phyloP scores from a whole-genome alignment of 2,797 vertebrate species.

The Lerista edwardsae region DNA sequence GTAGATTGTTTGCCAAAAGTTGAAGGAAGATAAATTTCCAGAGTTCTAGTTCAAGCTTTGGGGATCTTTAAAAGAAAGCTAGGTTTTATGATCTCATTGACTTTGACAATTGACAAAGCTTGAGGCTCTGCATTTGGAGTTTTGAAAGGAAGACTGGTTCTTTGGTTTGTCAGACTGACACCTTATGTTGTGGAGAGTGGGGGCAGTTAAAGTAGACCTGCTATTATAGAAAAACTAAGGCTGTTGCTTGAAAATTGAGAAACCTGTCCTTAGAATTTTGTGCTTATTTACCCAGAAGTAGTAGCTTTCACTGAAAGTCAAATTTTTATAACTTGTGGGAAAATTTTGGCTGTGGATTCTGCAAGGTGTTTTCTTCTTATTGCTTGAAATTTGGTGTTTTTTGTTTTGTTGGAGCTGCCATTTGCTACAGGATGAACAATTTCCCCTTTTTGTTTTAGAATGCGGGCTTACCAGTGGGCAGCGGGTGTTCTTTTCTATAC shows the following conservation, averaged over 20 bases:
- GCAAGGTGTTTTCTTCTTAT: too few relatives aligned
- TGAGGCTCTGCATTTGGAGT: not conserved
- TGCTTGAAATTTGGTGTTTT: too few relatives aligned
- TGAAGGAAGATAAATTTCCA: not conserved
- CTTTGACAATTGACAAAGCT: not conserved
- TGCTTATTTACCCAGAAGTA: not conserved
- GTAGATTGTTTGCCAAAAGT: not conserved
- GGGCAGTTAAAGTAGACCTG: not conserved
- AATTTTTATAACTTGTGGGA: not conserved
- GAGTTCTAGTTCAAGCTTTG: not conserved
- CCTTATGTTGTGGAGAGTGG: not conserved
- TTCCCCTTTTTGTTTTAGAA: too few relatives aligned
- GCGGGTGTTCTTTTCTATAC: too few relatives aligned
- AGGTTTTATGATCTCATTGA: not conserved
- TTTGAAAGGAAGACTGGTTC: not conserved
- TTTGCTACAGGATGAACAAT: too few relatives aligned
- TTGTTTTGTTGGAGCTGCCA: too few relatives aligned
- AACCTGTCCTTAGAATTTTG: not conserved
- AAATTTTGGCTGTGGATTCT: not conserved
- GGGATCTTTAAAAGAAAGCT: too few relatives aligned
- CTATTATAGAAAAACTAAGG: not conserved
- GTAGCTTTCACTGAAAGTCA: not conserved
- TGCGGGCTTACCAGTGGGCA: too few relatives aligned
- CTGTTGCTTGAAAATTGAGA: not conserved
- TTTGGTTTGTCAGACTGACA: not conserved